Percentiles rank a stretch among this genome's conserved stretches.
Evolutionary conservation across 2,113 vertebrate species (phyloP).

Genomic region (Phocoena sinus): DNA sequence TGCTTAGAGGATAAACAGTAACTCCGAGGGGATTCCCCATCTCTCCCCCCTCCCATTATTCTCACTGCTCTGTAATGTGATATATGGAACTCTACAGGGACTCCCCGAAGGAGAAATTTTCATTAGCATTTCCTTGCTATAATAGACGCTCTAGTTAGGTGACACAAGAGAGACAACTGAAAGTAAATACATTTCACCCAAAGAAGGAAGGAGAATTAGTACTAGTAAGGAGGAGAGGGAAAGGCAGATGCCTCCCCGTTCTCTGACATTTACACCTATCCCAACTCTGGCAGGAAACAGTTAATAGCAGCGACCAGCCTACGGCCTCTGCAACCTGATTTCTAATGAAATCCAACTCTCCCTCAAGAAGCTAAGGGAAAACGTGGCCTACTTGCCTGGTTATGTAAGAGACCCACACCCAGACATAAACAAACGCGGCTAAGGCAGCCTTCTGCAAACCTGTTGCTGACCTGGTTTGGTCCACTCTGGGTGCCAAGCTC

Average conservation of each 20-base stretch:
- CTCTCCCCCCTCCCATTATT: not conserved
- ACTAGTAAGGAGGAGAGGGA: fast-evolving
- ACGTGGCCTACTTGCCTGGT: not conserved
- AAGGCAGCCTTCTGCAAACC: not conserved
- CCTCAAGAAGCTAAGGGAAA: not conserved
- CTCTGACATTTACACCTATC: not conserved
- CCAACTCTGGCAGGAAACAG: not conserved
- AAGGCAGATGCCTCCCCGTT: not conserved
- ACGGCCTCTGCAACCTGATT: not conserved
- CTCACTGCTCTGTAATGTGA: not conserved
- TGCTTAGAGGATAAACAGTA: not conserved
- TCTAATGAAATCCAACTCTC: not conserved
- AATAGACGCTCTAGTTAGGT: not conserved
- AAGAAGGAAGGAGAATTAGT: not conserved
- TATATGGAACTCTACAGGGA: not conserved
- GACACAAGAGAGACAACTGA: not conserved
- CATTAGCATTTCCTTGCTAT: not conserved
- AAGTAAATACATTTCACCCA: not conserved
- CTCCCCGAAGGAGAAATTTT: not conserved
- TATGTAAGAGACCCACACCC: constrained; percentile 41
- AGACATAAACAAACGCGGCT: not conserved
- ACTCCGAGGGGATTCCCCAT: constrained; percentile 3
- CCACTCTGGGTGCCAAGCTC: not conserved
- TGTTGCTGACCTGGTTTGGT: not conserved
- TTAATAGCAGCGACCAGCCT: not conserved